Percentiles rank a stretch among this genome's conserved stretches.
Evolutionary conservation across 2,888 invertebrate genomes (phyloP).

Genomic region (Ferrisia virgata): DNA sequence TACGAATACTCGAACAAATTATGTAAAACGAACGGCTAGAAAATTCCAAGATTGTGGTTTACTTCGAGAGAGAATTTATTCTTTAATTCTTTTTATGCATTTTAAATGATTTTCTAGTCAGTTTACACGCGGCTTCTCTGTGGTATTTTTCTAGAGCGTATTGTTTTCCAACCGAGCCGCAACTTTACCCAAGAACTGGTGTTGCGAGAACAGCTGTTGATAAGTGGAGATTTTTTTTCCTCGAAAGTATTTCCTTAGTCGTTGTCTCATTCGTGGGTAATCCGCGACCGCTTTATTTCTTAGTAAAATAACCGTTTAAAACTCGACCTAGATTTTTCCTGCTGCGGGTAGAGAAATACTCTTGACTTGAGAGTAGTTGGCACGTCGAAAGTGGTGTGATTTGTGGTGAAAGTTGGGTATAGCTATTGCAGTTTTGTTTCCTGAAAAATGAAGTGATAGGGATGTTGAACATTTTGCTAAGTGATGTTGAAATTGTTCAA

Average conservation of each 20-base stretch:
- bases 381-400: not conserved
- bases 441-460: not conserved
- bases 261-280: not conserved
- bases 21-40: not conserved
- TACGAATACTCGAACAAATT: not conserved
- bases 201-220: not conserved
- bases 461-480: too few species aligned
- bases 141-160: not conserved
- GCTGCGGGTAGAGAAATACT: not conserved
- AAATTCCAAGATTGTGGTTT: not conserved
- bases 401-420: not conserved
- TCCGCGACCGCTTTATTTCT: not conserved
- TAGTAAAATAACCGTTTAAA: not conserved
- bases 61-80: not conserved
- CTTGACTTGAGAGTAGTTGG: not conserved
- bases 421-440: not conserved
- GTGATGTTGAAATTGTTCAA: too few species aligned
- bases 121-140: not conserved
- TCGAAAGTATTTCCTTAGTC: not conserved
- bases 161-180: not conserved
- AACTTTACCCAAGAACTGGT: not conserved
- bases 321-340: not conserved
- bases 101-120: not conserved
- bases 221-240: not conserved
- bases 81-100: not conserved